Conservation (phyloP, 2,888 invertebrate species). For the Caenorhabditis sp. region DNA sequence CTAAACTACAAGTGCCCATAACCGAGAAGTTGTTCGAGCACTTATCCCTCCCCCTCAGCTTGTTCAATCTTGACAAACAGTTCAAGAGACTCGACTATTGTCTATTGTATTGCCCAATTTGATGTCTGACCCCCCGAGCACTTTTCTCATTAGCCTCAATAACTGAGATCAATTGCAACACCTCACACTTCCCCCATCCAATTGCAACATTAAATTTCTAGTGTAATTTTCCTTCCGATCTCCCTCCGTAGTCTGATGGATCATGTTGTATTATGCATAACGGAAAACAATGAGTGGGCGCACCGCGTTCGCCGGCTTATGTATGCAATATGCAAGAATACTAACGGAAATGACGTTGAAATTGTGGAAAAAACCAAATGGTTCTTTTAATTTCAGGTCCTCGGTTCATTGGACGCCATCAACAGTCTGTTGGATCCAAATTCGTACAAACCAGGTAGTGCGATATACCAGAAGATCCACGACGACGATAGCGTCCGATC, state of each 20-base stretch:
- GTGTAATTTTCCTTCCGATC: constrained; percentile 45
- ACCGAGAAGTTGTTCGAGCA: background rate
- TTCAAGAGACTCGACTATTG: constrained; percentile 9
- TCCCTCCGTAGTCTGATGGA: background rate
- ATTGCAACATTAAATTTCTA: constrained; percentile 35
- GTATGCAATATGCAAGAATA: background rate
- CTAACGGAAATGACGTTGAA: background rate
- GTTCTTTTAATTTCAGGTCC: constrained; percentile 34
- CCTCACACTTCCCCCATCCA: background rate
- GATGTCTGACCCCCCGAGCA: constrained; percentile 26
- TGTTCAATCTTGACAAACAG: background rate
- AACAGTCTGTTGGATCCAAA: constrained; percentile 58
- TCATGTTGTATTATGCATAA: background rate
- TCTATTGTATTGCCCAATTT: constrained; percentile 1
- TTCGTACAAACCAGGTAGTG: constrained; percentile 35
- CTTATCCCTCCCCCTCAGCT: background rate
- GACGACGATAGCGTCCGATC: constrained; percentile 52
- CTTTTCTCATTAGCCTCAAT: constrained; percentile 17
- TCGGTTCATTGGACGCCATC: constrained; percentile 63
- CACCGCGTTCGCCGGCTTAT: no score
- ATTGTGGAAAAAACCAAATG: background rate
- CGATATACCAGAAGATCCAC: constrained; percentile 40
- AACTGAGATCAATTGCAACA: constrained; percentile 3
- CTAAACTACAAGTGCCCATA: constrained; percentile 35
- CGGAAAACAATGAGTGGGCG: background rate